These are phyloP conservation scores for Chromis chromis DNA, from an alignment of 2,797 vertebrate genomes.

Conservation along the genomic window DNA sequence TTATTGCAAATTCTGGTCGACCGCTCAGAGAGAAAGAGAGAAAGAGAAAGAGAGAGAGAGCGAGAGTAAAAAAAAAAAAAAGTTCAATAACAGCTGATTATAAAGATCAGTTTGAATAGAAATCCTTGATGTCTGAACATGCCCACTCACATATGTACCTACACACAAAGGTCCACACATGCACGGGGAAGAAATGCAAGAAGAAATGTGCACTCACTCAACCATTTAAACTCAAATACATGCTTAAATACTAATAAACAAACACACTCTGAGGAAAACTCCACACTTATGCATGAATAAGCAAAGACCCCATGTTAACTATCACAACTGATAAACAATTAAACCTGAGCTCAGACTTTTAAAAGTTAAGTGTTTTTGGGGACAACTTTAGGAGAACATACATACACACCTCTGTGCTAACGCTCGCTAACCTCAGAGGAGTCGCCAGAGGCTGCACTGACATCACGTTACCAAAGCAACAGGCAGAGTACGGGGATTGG, in stretches of 20 bases:
- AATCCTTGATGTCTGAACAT: conserved; percentile 42
- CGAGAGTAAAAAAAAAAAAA: background rate
- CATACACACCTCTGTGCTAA: conserved; percentile 58
- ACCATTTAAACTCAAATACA: conserved; percentile 9
- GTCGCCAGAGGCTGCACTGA: conserved; percentile 73
- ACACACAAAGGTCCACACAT: background rate
- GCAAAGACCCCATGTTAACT: background rate
- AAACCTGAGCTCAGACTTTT: conserved; percentile 27
- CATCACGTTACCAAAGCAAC: conserved; percentile 84
- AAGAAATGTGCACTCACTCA: background rate
- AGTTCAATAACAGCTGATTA: conserved; percentile 40
- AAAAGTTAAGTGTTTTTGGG: conserved; percentile 6
- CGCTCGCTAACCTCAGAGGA: conserved; percentile 69
- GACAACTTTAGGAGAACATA: conserved; percentile 23
- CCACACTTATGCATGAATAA: background rate
- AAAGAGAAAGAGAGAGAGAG: background rate
- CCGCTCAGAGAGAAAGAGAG: background rate
- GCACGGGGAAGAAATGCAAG: background rate
- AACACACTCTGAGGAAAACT: background rate
- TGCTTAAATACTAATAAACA: background rate
- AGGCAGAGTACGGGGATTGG: conserved; percentile 75
- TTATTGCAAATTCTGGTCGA: conserved; percentile 40
- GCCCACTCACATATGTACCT: background rate
- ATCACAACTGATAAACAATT: background rate
- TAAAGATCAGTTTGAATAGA: conserved; percentile 32